Evolutionary conservation across 2,113 vertebrate species (phyloP).

Genomic region (Tretioscincus oriximinensis): DNA sequence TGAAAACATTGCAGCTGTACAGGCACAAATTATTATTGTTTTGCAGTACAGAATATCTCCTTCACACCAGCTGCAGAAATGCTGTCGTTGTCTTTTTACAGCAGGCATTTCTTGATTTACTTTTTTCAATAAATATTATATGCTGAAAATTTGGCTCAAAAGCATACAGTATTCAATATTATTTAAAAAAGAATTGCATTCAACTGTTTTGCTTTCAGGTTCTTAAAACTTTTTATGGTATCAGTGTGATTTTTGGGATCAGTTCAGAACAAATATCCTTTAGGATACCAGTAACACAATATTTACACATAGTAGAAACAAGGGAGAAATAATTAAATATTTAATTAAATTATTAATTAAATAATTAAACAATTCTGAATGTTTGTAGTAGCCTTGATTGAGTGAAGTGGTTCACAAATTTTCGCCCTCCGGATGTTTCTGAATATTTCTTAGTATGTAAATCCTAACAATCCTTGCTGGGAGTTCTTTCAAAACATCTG

Average conservation of each 20-base stretch:
- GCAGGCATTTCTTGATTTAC: neutral
- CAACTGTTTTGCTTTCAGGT: neutral
- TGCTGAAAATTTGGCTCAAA: neutral
- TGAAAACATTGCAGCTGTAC: conserved; percentile 7
- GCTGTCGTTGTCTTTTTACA: neutral
- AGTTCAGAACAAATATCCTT: neutral
- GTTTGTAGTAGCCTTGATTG: too few species aligned
- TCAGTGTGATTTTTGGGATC: neutral
- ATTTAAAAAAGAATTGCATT: neutral
- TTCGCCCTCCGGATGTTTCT: too few species aligned
- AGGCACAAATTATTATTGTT: neutral
- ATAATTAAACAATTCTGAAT: too few species aligned
- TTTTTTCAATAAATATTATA: neutral
- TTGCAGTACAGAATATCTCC: neutral
- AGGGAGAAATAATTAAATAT: neutral
- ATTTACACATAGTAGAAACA: neutral
- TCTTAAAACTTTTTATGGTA: neutral
- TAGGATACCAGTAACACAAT: neutral
- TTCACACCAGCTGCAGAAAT: neutral
- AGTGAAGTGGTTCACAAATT: too few species aligned
- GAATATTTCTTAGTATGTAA: too few species aligned
- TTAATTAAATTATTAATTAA: too few species aligned
- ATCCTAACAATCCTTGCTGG: too few species aligned
- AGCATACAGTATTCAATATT: neutral
- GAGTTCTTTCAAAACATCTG: too few species aligned